A percentile compares a stretch with the other conserved stretches of the same genome.
phyloP scores from a whole-genome alignment of 2,113 vertebrate species.

The Misgurnus mizolepis region DNA sequence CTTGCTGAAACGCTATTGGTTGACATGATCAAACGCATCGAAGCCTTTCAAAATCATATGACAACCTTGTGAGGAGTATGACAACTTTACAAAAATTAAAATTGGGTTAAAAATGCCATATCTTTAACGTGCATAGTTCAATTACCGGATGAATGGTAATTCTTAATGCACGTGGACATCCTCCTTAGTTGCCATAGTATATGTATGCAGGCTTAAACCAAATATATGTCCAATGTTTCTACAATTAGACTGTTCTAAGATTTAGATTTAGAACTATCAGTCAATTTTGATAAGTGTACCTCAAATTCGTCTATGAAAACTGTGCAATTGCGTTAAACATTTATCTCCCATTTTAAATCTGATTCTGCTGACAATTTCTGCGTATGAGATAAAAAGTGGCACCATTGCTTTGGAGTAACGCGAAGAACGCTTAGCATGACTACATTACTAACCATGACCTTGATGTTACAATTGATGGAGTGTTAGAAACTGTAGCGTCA shows the following conservation, averaged over 20 bases:
- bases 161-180: too few relatives aligned
- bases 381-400: not conserved
- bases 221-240: not conserved
- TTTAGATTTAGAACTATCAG: not conserved
- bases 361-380: not conserved
- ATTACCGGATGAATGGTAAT: not conserved
- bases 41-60: too few relatives aligned
- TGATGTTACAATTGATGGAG: not conserved
- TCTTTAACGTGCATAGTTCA: not conserved
- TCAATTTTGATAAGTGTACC: not conserved
- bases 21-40: not conserved
- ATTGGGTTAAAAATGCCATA: not conserved
- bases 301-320: not conserved
- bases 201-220: not conserved
- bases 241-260: not conserved
- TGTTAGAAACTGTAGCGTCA: conserved; percentile 6
- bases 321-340: not conserved
- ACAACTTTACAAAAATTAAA: too few relatives aligned
- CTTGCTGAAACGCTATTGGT: not conserved
- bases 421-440: not conserved
- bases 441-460: conserved; percentile 23
- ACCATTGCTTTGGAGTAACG: not conserved
- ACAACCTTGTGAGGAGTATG: too few relatives aligned
- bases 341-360: not conserved
- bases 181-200: too few relatives aligned